Conservation (phyloP, 2,113 vertebrate genomes). For the Notarius lentiginosus region DNA sequence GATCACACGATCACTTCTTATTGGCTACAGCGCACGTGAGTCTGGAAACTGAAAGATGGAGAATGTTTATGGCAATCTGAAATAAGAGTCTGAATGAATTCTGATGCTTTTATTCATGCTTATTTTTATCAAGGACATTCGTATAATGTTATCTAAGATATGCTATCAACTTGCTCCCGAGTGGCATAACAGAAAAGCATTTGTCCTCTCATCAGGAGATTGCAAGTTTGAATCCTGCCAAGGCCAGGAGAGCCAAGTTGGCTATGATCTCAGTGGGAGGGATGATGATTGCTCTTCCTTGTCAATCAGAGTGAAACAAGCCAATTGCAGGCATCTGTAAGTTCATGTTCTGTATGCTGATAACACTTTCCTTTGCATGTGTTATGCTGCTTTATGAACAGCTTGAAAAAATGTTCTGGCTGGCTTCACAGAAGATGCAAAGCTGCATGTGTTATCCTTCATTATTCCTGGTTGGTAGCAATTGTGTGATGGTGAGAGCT, state of each 20-base stretch:
- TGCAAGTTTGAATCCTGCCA: not conserved
- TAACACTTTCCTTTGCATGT: not conserved
- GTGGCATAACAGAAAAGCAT: not conserved
- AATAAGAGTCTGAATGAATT: not conserved
- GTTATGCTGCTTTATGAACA: not conserved
- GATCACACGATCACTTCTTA: not conserved
- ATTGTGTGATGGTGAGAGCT: not conserved
- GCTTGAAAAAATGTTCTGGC: not conserved
- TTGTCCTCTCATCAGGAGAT: not conserved
- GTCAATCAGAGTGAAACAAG: not conserved
- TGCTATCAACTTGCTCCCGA: not conserved
- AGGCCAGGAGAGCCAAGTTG: not conserved
- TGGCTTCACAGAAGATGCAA: not conserved
- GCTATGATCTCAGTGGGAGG: not conserved
- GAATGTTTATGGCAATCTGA: not conserved
- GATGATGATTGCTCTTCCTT: not conserved
- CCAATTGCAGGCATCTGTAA: not conserved
- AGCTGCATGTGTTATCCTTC: not conserved
- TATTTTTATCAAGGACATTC: constrained; percentile 1
- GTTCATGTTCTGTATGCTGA: not conserved
- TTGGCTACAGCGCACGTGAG: not conserved
- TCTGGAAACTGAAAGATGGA: not conserved
- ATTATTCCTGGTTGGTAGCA: not conserved
- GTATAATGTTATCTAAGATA: not conserved
- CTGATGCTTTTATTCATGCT: constrained; percentile 9